A percentile compares a stretch with the other conserved stretches of the same genome.
phyloP scores from a whole-genome alignment of 1,140 invertebrate species.

The Neodiprion virginianus region DNA sequence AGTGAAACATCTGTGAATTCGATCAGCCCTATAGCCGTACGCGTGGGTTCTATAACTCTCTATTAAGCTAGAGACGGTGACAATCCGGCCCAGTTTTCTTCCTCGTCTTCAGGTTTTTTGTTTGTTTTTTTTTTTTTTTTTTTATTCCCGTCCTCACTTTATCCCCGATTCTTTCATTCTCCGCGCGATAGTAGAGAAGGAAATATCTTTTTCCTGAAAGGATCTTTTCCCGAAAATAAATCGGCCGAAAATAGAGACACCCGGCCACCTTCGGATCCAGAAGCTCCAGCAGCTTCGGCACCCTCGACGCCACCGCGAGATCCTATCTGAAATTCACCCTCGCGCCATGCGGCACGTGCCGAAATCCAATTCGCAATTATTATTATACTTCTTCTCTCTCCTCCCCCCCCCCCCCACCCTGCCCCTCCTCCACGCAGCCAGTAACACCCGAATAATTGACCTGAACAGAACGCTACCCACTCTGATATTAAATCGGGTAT shows the following conservation, averaged over 20 bases:
- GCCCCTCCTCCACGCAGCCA: neutral
- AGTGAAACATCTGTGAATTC: no score
- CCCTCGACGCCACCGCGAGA: neutral
- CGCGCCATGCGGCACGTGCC: neutral
- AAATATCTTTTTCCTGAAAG: no score
- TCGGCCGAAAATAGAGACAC: no score
- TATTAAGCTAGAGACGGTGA: neutral
- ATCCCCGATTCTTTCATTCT: neutral
- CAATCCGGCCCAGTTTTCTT: neutral
- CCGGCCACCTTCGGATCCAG: no score
- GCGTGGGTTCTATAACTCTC: no score
- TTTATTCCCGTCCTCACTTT: neutral
- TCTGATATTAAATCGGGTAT: no score
- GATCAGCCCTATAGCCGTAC: no score
- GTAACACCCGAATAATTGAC: no score
- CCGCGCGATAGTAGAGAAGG: no score
- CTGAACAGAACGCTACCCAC: no score
- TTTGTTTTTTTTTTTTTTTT: neutral
- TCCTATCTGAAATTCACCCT: neutral
- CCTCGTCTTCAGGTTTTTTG: neutral
- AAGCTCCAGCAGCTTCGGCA: no score
- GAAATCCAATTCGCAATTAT: conserved; percentile 1
- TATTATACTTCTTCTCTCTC: neutral
- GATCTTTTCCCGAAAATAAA: no score
- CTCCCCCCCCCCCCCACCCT: neutral